phyloP scores from a whole-genome alignment of 2,888 invertebrate species.

The Hydrotaea diabolus region DNA sequence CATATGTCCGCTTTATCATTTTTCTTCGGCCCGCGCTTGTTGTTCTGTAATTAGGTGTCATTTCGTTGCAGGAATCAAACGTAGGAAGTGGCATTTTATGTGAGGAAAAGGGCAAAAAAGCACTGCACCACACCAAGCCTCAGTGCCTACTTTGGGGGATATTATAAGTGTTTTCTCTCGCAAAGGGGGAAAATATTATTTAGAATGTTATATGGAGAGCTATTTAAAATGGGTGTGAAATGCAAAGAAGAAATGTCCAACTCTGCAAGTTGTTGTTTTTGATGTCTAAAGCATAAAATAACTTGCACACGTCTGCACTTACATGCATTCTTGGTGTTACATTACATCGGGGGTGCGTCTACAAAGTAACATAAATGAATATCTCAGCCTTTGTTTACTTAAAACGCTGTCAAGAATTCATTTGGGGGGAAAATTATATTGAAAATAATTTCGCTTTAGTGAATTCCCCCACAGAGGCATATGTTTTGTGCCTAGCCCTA shows the following conservation, averaged over 20 bases:
- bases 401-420: no score
- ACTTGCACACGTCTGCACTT: no score
- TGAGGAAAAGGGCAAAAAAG: neutral
- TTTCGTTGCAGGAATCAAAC: conserved; percentile 33
- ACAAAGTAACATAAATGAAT: no score
- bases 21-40: neutral
- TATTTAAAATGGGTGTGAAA: neutral
- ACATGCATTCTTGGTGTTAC: no score
- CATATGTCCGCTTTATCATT: neutral
- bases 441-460: no score
- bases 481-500: no score
- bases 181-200: neutral
- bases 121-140: neutral
- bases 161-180: neutral
- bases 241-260: neutral
- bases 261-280: neutral
- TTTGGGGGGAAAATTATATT: no score
- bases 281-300: neutral
- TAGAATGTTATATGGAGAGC: neutral
- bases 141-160: conserved; percentile 21
- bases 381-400: no score
- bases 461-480: no score
- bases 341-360: no score
- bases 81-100: neutral
- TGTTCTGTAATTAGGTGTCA: conserved; percentile 33